phyloP scores from a whole-genome alignment of 2,888 invertebrate species.

The Stratiomys singularior region DNA sequence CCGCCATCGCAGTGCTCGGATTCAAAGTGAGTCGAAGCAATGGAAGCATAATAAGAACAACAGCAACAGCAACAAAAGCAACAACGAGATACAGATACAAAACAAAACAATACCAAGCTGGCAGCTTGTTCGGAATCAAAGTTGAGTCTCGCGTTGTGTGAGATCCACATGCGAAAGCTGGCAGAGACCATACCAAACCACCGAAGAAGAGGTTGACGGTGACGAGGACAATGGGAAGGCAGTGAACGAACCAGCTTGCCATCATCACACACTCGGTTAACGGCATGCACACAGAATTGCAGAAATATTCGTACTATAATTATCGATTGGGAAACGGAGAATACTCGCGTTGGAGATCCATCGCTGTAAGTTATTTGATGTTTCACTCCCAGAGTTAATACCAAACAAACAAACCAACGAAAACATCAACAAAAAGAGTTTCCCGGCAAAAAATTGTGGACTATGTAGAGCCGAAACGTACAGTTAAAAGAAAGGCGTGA shows the following conservation, averaged over 20 bases:
- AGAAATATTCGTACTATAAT: conserved; percentile 7
- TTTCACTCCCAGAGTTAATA: no score
- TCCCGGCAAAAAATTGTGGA: no score
- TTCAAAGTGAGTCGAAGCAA: neutral
- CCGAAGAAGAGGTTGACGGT: neutral
- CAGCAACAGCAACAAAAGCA: neutral
- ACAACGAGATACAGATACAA: neutral
- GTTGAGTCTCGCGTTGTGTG: neutral
- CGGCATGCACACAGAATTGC: neutral
- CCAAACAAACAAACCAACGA: no score
- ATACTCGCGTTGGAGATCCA: neutral
- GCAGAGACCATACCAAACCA: neutral
- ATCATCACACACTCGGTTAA: conserved; percentile 6
- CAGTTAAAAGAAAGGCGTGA: no score
- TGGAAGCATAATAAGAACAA: neutral
- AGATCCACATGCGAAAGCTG: conserved; percentile 11
- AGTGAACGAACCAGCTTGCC: neutral
- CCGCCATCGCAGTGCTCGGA: conserved; percentile 19
- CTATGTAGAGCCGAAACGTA: no score
- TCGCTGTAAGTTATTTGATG: neutral
- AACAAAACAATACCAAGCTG: conserved; percentile 1
- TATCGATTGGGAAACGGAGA: neutral
- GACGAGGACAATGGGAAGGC: neutral
- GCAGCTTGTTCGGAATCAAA: neutral
- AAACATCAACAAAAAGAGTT: no score